Base-by-base conservation (phyloP, 2,113 vertebrate genomes). In the Tachuris rubrigastra region DNA sequence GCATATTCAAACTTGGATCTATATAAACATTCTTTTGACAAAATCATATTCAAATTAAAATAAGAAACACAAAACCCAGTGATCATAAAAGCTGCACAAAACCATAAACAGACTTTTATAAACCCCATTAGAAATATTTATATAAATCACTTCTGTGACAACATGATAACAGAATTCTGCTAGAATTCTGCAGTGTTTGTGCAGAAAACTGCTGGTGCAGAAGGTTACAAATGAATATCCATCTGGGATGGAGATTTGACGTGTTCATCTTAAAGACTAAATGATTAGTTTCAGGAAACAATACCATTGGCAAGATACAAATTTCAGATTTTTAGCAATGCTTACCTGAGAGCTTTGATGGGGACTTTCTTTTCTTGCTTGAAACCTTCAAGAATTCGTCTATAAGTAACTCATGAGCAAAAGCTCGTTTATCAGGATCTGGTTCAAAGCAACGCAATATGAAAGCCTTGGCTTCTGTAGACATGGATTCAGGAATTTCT, bases 401-500 rank as follows among this genome's bases (percentile, higher is more conserved):
- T 9, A 98, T 90, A 85, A 99, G 99, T 59, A 99, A 98, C 92
- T 99, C 98, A 18, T 98, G 94, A 75, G 99, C 98, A 41, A 98
- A 98, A 90, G 99, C 98, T 17, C 99, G 98, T n/a, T 97, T 98
- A 95, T 99, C 98, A 4, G 99, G 99, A 92, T 99, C 99, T 4
- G 99, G 99, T 96, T 99, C 99, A 76, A 99, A 99, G 96, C 99
- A 99, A 59, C 98, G 98, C 87, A 99, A 25, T 93, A 99, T 99
- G 93, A 99, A 99, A 1, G 99, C 99, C 93, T 99, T 99, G 94
- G 99, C 99, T 97, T 99, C 99, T 58, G 95, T 93, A 1, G 99
- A 99, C 99, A 99, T 99, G 93, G 99, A 99, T 88, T 99, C 99
- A 8, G 99, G 99, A 94, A 99, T 99, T 98, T 99, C 99, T 2